Base-by-base conservation (phyloP, 2,797 vertebrate species). In the Thamnophis elegans region DNA sequence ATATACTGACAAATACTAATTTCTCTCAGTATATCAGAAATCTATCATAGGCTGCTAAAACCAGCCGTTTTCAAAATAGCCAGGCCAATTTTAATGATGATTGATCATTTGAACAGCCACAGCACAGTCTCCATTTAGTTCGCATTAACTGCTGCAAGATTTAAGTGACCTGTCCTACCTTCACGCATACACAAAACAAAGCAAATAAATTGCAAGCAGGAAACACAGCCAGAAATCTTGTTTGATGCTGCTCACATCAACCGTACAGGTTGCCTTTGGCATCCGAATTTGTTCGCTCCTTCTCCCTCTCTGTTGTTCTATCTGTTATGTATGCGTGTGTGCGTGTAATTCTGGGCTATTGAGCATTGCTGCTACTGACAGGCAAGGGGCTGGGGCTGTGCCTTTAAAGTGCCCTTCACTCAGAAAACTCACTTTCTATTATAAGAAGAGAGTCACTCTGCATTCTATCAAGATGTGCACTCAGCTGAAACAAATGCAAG, bases 391-490 rank as follows among this genome's bases (percentile, higher is more conserved):
- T 89, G 6, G 14, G 85, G 92, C 2, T 85, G 0, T 1, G 0
- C 28, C 85, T 93, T 95, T 65, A 91, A 95, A 94, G 9, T 90
- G 42, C 22, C 59, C 65, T 96, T 96, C 82, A 28, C 62, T 94
- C 82, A 93, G 82, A 95, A 95, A 95, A 92, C 54, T 94, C 85
- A 42, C 32, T 78, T 95, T 28, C 4, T 91, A 89, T 94, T 94
- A 92, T 9, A 91, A 85, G 87, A 89, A 13, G 92, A 47, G 86
- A 92, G 1, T 16, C 85, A 95, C n/a, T 59, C 51, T 92, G 78
- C 20, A 3, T 94, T 87, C 14, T 93, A 47, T 62, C 47, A 85
- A 93, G 94, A 51, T 60, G 5, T 85, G 94, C 13, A 95, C 22
- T 90, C 54, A 92, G 73, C 73, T 92, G 36, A 3, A 68, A 55